These are phyloP conservation scores for Aleiodes alternator DNA, from an alignment of 2,888 invertebrate species.

Conservation along the genomic window DNA sequence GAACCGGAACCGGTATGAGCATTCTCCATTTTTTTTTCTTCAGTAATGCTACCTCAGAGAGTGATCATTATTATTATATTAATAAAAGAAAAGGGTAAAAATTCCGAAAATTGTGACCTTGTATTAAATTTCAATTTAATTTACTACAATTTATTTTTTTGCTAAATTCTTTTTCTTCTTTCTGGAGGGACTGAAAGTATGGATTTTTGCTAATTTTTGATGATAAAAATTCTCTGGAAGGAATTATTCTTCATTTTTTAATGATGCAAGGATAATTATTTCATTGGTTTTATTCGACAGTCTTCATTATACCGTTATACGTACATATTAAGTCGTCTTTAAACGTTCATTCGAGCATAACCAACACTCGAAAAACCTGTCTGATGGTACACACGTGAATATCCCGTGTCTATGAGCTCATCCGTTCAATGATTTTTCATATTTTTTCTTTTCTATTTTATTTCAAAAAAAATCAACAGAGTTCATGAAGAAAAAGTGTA, in stretches of 20 bases:
- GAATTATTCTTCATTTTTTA: not conserved
- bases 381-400: too few relatives aligned
- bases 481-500: too few relatives aligned
- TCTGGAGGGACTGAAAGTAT: too few relatives aligned
- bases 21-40: not conserved
- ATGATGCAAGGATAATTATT: constrained; percentile 9
- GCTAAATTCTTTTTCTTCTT: too few relatives aligned
- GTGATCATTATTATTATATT: constrained; percentile 14
- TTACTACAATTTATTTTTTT: not conserved
- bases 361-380: too few relatives aligned
- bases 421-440: too few relatives aligned
- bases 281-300: constrained; percentile 24
- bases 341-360: constrained; percentile 16
- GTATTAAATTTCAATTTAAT: not conserved
- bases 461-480: too few relatives aligned
- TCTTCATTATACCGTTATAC: constrained; percentile 16
- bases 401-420: too few relatives aligned
- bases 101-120: not conserved
- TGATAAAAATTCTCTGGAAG: too few relatives aligned
- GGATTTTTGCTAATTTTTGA: too few relatives aligned
- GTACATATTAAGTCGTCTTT: constrained; percentile 9
- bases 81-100: not conserved
- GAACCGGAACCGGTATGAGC: constrained; percentile 39
- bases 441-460: too few relatives aligned
- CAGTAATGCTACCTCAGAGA: not conserved